These are phyloP conservation scores for Leptobrachium leishanense DNA, from an alignment of 2,113 vertebrate species.

Conservation along the genomic window DNA sequence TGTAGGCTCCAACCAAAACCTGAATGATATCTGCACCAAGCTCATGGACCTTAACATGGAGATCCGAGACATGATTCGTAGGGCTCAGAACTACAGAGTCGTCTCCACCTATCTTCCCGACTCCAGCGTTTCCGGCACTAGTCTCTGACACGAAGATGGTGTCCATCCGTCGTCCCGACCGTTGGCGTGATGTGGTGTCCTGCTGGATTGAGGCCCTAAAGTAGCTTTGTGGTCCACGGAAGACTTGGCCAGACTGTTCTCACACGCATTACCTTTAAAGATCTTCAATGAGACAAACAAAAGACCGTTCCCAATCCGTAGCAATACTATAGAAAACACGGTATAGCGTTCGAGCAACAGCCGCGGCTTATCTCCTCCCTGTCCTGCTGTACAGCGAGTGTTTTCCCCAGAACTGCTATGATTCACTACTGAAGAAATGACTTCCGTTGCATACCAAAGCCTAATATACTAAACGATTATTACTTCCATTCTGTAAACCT, in stretches of 20 bases:
- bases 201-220: slow-evolving; percentile 63
- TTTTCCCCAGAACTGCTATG: slow-evolving; percentile 67
- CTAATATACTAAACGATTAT: slow-evolving; percentile 61
- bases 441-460: slow-evolving; percentile 87
- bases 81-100: slow-evolving; percentile 83
- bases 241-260: slow-evolving; percentile 81
- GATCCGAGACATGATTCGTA: slow-evolving; percentile 89
- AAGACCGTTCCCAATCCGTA: slow-evolving; percentile 76
- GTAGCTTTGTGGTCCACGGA: slow-evolving; percentile 78
- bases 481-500: slow-evolving; percentile 70
- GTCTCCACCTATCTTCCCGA: slow-evolving; percentile 89
- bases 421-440: slow-evolving; percentile 77
- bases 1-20: slow-evolving; percentile 91
- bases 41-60: slow-evolving; percentile 91
- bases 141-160: slow-evolving; percentile 84
- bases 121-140: slow-evolving; percentile 84
- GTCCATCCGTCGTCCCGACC: slow-evolving; percentile 60
- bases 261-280: slow-evolving; percentile 73
- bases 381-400: slow-evolving; percentile 73
- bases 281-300: slow-evolving; percentile 73
- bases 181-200: slow-evolving; percentile 77
- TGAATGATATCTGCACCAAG: slow-evolving; percentile 86
- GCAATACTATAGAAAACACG: slow-evolving; percentile 74
- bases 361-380: slow-evolving; percentile 55
- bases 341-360: slow-evolving; percentile 55